Base-by-base conservation (phyloP, 2,888 invertebrate species). In the Cheilosia variabilis region DNA sequence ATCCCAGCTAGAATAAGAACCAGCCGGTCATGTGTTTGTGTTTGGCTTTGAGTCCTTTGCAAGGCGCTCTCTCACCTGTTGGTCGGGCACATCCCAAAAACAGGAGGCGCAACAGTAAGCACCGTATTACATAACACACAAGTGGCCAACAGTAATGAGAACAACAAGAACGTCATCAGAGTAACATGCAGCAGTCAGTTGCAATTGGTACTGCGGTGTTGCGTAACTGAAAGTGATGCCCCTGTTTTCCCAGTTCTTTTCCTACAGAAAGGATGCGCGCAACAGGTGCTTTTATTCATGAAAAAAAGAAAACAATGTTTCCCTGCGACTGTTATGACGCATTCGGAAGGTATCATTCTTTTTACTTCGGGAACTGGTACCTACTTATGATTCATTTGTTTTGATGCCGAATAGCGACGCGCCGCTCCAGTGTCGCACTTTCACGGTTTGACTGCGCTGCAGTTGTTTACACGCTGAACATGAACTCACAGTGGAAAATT, bases 351-450 rank as follows among this genome's bases (percentile, higher is more conserved):
- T 68, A 83, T 83, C 22, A 17, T 43, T 24, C 19, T 50, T 50
- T 82, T 73, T 62, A 19, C 43, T 34, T 22, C 9, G 53, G 13
- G 43, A 60, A 45, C 17, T 2, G 31, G 31, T 9, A 2, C 0
- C 31, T 9, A 37, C n/a, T n/a, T 43, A 47, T 84, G 83, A 84
- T 78, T 84, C 83, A 84, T 84, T 78, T 84, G 83, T 84, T 84
- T 84, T 69, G 63, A 63, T 53, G 24, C 45, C 31, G 4, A 69
- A 53, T 45, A n/a, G 34, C 31, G 52, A n/a, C 24, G 53, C 34
- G 27, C 22, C 45, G 52, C 31, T 5, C 19, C 41, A 45, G 43
- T 63, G 79, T 65, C 58, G 58, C 63, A 73, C 73, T 83, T 68
- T 45, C 68, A 37, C 45, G n/a, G n/a, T 17, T 7, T 15, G 7